A percentile compares a stretch with the other conserved stretches of the same genome.
Conservation (phyloP, 2,797 vertebrate genomes). For the Tachyglossus aculeatus region DNA sequence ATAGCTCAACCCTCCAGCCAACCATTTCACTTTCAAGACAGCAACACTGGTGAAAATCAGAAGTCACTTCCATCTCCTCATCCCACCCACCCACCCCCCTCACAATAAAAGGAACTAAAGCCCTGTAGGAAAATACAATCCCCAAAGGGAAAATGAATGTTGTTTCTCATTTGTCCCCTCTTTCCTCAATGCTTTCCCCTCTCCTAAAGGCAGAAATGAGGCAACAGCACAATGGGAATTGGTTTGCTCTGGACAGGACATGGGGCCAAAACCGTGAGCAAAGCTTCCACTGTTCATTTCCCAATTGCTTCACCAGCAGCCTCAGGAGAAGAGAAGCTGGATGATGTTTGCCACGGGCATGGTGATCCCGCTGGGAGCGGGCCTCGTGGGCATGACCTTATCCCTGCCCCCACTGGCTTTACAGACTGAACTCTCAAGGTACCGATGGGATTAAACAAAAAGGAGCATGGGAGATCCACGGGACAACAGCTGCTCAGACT, state of each 20-base stretch:
- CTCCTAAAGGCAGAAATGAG: accelerated
- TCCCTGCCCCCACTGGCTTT: no score
- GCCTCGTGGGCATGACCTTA: not conserved
- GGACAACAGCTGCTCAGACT: not conserved
- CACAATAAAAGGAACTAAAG: constrained; percentile 25
- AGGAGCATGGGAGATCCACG: not conserved
- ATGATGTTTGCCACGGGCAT: not conserved
- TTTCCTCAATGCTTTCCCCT: no score
- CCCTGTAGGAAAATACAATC: accelerated
- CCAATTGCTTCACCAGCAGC: not conserved
- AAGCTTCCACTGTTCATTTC: not conserved
- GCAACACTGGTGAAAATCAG: constrained; percentile 34
- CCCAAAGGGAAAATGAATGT: not conserved
- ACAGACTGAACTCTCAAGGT: no score
- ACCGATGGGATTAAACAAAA: not conserved
- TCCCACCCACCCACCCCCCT: not conserved
- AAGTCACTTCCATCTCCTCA: constrained; percentile 10
- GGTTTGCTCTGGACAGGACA: not conserved
- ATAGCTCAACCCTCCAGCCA: constrained; percentile 52
- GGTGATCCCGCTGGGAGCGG: not conserved
- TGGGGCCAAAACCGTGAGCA: not conserved
- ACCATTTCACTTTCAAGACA: constrained; percentile 51
- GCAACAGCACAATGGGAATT: no score
- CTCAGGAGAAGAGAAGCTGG: no score
- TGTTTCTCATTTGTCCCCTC: no score